phyloP scores from a whole-genome alignment of 2,888 invertebrate genomes.

The Mycalesis mineus region DNA sequence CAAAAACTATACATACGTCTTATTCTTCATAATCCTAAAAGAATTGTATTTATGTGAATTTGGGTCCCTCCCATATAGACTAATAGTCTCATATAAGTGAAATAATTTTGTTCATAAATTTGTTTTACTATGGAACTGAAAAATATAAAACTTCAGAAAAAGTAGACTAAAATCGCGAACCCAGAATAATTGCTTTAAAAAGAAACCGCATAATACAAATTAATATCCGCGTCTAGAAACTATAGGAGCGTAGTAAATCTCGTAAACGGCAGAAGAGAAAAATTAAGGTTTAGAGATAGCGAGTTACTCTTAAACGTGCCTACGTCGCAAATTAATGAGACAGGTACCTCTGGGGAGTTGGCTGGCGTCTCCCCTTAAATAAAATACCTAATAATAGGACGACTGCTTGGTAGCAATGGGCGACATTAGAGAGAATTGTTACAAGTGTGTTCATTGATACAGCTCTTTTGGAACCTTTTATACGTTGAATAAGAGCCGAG shows the following conservation, averaged over 20 bases:
- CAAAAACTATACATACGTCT: too few relatives aligned
- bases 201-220: neutral
- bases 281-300: slow-evolving; percentile 32
- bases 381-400: slow-evolving; percentile 70
- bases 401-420: slow-evolving; percentile 51
- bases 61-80: too few relatives aligned
- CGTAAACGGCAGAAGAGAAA: slow-evolving; percentile 44
- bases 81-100: too few relatives aligned
- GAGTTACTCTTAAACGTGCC: slow-evolving; percentile 32
- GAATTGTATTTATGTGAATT: too few relatives aligned
- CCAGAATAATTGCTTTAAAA: too few relatives aligned
- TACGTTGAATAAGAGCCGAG: neutral
- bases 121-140: too few relatives aligned
- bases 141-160: too few relatives aligned
- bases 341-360: slow-evolving; percentile 64
- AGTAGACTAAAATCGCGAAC: neutral
- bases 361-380: slow-evolving; percentile 61
- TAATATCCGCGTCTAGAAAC: slow-evolving; percentile 38
- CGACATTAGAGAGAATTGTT: slow-evolving; percentile 55
- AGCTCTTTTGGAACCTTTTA: slow-evolving; percentile 12
- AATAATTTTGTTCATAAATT: too few relatives aligned
- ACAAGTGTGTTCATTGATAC: slow-evolving; percentile 47
- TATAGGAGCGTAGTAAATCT: slow-evolving; percentile 52
- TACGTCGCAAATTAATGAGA: slow-evolving; percentile 64
- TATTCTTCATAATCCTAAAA: too few relatives aligned